Conservation (phyloP, 2,888 invertebrate genomes). For the Calameuta idolon region DNA sequence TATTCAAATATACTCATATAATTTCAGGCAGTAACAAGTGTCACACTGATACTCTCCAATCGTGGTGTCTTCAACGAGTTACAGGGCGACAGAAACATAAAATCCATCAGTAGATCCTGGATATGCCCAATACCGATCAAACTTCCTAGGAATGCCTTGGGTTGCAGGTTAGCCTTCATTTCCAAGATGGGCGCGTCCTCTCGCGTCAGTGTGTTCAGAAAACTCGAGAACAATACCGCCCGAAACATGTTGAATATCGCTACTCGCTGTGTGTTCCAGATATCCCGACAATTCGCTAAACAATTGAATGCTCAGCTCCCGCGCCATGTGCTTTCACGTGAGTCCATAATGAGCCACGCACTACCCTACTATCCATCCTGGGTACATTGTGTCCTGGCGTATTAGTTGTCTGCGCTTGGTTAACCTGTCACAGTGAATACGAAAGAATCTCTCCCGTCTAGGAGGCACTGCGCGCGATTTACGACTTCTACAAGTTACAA, state of each 20-base stretch:
- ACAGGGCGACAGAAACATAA: not conserved
- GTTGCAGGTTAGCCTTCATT: not conserved
- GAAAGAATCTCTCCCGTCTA: not conserved
- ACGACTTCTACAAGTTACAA: not conserved
- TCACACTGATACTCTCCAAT: not conserved
- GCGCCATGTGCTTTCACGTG: constrained; percentile 21
- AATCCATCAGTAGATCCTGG: too few relatives aligned
- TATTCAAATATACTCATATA: too few relatives aligned
- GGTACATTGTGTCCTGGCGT: not conserved
- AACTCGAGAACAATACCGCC: constrained; percentile 8
- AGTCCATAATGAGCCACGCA: constrained; percentile 24
- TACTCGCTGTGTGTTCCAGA: constrained; percentile 23
- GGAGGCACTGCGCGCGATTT: not conserved
- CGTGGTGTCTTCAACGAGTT: not conserved
- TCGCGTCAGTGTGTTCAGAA: constrained; percentile 19
- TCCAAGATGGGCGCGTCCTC: not conserved
- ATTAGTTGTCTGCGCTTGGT: not conserved
- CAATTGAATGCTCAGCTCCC: constrained; percentile 21
- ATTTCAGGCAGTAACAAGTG: not conserved
- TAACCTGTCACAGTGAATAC: not conserved
- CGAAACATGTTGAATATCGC: constrained; percentile 22
- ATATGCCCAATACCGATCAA: not conserved
- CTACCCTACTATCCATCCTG: constrained; percentile 6
- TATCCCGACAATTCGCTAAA: constrained; percentile 27
- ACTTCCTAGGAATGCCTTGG: not conserved